phyloP scores from a whole-genome alignment of 2,113 vertebrate species.

The Actenoides lindsayi region DNA sequence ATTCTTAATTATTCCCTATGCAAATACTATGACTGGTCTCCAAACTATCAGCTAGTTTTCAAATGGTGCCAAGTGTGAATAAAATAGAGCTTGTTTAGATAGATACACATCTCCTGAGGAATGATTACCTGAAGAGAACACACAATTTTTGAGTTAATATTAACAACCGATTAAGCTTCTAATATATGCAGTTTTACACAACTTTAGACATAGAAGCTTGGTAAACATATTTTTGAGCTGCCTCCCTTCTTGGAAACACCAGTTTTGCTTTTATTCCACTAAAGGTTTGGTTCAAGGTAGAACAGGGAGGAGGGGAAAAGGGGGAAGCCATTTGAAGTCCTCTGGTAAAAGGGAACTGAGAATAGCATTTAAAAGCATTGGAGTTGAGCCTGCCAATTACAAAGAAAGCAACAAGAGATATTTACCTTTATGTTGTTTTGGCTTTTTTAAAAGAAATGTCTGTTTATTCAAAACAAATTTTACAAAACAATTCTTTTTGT shows the following conservation, averaged over 20 bases:
- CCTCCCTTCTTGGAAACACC: neutral
- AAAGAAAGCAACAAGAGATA: conserved; percentile 7
- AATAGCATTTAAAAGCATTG: neutral
- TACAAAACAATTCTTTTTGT: conserved; percentile 69
- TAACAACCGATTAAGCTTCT: neutral
- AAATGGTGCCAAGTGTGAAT: neutral
- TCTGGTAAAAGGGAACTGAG: neutral
- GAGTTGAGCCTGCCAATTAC: neutral
- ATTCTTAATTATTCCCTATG: neutral
- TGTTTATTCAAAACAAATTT: conserved; percentile 79
- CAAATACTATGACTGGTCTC: neutral
- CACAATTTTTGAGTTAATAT: neutral
- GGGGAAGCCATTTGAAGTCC: neutral
- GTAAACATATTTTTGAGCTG: neutral
- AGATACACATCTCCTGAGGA: neutral
- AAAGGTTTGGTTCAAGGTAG: neutral
- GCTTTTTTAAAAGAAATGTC: neutral
- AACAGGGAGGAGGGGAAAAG: neutral
- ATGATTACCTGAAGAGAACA: neutral
- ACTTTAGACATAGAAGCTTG: neutral
- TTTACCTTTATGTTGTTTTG: neutral
- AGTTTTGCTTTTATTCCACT: neutral
- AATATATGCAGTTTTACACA: neutral
- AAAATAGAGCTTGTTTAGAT: neutral
- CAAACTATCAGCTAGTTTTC: neutral